Base-by-base conservation (phyloP, 2,113 vertebrate genomes). In the Cercopithecus mona region DNA sequence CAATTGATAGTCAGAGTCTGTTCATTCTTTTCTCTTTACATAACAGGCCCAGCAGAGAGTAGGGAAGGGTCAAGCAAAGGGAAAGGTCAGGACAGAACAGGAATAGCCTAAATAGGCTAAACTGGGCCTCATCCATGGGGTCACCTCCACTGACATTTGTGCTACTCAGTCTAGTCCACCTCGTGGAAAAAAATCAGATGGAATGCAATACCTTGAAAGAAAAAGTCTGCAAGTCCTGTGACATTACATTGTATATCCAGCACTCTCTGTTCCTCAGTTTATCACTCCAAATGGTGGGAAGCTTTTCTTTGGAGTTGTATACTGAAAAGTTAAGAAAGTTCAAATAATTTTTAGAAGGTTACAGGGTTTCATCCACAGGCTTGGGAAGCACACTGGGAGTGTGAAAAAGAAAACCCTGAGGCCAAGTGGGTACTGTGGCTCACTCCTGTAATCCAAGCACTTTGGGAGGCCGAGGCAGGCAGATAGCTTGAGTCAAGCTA, bases 11-110 rank as follows among this genome's bases (percentile, higher is more conserved):
- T 84, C 76, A 94, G 89, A 3, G 40, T 78, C 45, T 50, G 25
- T 92, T 88, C 70, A 25, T 94, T 88, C 50, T 93, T 79, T 90
- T 50, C 57, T 93, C 45, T 76, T 96, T 96, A 82, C 9, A 27
- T 88, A 95, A 95, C 40, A 45, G 66, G 23, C 59, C 40, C 57
- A 72, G 14, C 20, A 70, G 50, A 92, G 66, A 40, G 20, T 13
- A 68, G 16, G 70, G 57, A 78, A 93, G 78, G 59, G 43, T 81
- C 59, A 81, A 23, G 64, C 57, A 57, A 75, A 87, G 23, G 40
- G 30, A 72, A 55, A 40, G 6, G 6, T 52, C 83, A 88, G 66
- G 75, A 61, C 5, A n/a, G 38, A 59, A 82, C 27, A 70, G 78
- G 45, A 92, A 85, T n/a, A 86, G 25, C 52, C 30, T 2, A 30